A percentile compares a stretch with the other conserved stretches of the same genome.
These are phyloP conservation scores for Drosophila fuyamai DNA, from an alignment of 1,140 invertebrate species.

Conservation along the genomic window DNA sequence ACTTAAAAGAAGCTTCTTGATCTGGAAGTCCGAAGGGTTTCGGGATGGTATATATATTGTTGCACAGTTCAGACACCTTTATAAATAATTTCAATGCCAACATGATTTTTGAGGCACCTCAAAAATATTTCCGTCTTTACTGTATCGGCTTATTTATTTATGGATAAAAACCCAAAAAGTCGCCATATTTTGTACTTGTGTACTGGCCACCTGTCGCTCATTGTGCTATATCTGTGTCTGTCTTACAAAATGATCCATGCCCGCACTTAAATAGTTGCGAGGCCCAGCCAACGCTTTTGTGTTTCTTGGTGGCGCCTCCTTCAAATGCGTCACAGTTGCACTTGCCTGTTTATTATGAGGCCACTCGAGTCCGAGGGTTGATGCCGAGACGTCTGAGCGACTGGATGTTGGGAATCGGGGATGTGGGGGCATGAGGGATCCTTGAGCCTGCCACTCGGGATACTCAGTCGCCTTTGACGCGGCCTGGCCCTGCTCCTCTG, in stretches of 20 bases:
- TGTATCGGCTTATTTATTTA: too few species aligned
- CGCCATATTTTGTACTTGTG: too few species aligned
- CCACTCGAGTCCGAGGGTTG: conserved; percentile 58
- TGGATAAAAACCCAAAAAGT: too few species aligned
- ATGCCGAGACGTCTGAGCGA: conserved; percentile 43
- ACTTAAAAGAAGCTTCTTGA: too few species aligned
- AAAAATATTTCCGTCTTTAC: too few species aligned
- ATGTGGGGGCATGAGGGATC: conserved; percentile 32
- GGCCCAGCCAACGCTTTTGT: conserved; percentile 4
- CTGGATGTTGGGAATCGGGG: background rate
- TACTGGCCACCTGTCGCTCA: conserved; percentile 8
- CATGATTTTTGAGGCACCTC: too few species aligned
- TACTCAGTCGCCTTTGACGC: conserved; percentile 65
- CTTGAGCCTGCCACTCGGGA: conserved; percentile 54
- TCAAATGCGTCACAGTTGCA: conserved; percentile 59
- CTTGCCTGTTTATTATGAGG: conserved; percentile 76
- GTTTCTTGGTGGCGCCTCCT: conserved; percentile 10
- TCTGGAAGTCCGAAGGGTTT: too few species aligned
- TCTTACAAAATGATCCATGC: background rate
- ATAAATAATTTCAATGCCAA: too few species aligned
- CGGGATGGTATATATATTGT: too few species aligned
- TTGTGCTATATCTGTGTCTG: conserved; percentile 13
- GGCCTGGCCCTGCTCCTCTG: conserved; percentile 47
- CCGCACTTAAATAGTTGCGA: conserved; percentile 11
- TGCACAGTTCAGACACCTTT: too few species aligned